These are phyloP conservation scores for Diploscapter pachys DNA, from an alignment of 1,140 invertebrate species.

Conservation along the genomic window DNA sequence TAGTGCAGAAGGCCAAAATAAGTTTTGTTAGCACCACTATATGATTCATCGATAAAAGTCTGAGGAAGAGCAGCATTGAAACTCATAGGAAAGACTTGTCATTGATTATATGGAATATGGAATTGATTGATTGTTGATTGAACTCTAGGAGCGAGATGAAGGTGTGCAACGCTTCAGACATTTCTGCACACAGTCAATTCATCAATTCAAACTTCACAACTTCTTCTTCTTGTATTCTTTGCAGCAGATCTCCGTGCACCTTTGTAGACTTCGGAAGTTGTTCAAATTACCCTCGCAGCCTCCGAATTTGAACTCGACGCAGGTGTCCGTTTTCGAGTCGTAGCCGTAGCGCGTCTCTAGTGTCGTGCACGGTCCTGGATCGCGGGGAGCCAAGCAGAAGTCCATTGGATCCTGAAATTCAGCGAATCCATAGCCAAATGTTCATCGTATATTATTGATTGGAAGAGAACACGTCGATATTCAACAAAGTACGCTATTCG, in stretches of 20 bases:
- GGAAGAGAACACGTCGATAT: too few species aligned
- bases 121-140: constrained; percentile 3
- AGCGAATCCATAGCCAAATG: not conserved
- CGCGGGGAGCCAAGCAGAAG: constrained; percentile 52
- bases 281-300: constrained; percentile 78
- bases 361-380: constrained; percentile 58
- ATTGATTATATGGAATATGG: not conserved
- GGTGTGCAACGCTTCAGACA: too few species aligned
- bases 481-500: too few species aligned
- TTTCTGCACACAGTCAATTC: too few species aligned
- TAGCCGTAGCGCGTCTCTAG: constrained; percentile 59
- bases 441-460: too few species aligned
- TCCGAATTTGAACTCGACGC: constrained; percentile 62
- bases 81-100: too few species aligned
- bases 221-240: constrained; percentile 48
- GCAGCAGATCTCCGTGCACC: constrained; percentile 56
- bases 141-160: not conserved
- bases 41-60: too few species aligned
- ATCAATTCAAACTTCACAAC: constrained; percentile 6
- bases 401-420: constrained; percentile 50
- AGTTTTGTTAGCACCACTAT: too few species aligned
- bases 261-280: constrained; percentile 67
- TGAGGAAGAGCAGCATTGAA: too few species aligned
- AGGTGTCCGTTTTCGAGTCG: constrained; percentile 58
- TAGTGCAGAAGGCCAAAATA: too few species aligned